Conservation (phyloP, 1,140 invertebrate species). For the Radopholus similis region DNA sequence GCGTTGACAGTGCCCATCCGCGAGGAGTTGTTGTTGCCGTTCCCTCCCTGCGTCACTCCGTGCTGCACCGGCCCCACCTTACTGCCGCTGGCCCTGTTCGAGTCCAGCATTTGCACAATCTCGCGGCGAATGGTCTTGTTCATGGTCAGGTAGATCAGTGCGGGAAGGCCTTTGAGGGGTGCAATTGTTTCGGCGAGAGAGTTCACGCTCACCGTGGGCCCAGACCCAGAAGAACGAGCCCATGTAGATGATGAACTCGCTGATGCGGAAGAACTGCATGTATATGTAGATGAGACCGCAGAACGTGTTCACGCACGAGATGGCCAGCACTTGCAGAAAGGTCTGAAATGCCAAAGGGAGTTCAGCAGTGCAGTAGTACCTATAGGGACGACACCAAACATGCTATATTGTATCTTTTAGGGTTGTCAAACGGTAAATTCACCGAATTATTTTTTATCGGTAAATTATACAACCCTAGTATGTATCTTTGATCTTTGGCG, state of each 20-base stretch:
- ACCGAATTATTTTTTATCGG: too few relatives aligned
- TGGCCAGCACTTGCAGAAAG: constrained; percentile 22
- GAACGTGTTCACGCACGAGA: constrained; percentile 14
- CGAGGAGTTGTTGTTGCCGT: too few relatives aligned
- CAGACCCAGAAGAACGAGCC: constrained; percentile 12
- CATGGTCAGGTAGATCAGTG: constrained; percentile 19
- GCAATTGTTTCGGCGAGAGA: too few relatives aligned
- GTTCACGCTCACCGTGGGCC: constrained; percentile 3
- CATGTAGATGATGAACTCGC: not conserved
- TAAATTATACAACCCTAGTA: too few relatives aligned
- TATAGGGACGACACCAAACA: too few relatives aligned
- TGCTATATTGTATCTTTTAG: too few relatives aligned
- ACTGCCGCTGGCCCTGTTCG: not conserved
- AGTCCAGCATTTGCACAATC: not conserved
- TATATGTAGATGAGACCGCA: constrained; percentile 21
- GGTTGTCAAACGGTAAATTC: too few relatives aligned
- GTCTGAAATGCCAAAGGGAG: constrained; percentile 1
- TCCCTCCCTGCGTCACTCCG: too few relatives aligned
- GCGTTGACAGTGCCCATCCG: too few relatives aligned
- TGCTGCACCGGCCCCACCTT: too few relatives aligned
- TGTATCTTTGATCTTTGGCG: too few relatives aligned
- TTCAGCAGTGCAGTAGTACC: not conserved
- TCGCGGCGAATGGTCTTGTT: constrained; percentile 18
- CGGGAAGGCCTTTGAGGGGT: not conserved
- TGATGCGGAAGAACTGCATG: constrained; percentile 23